phyloP scores from a whole-genome alignment of 1,140 invertebrate genomes.

The Aphidius gifuensis region DNA sequence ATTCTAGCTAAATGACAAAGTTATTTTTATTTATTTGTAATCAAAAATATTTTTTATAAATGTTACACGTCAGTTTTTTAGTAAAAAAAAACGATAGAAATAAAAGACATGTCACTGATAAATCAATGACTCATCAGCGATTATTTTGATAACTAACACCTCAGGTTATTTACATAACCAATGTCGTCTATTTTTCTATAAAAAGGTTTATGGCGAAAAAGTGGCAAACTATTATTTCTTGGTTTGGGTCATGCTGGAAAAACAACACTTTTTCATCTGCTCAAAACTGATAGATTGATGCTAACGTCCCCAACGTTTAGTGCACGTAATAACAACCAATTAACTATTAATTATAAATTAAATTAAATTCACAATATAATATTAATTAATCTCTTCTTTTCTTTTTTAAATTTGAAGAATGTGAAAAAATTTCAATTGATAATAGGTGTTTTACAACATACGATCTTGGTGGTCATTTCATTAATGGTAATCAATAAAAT shows the following conservation, averaged over 20 bases:
- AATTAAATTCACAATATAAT: no score
- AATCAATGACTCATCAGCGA: no score
- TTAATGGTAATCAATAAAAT: no score
- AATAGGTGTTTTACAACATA: no score
- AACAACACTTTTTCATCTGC: slow-evolving; percentile 97
- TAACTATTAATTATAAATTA: not conserved
- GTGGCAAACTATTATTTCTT: slow-evolving; percentile 95
- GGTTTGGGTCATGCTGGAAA: slow-evolving; percentile 99
- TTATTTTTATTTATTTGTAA: not conserved
- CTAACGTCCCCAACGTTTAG: slow-evolving; percentile 98
- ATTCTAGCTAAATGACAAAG: not conserved
- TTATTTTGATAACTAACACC: no score
- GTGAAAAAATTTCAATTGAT: no score
- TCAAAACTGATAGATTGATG: slow-evolving; percentile 99
- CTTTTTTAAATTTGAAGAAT: no score
- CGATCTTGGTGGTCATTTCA: no score
- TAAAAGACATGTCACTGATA: no score
- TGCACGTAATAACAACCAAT: slow-evolving; percentile 78
- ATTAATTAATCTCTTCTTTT: no score
- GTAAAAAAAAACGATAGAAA: no score
- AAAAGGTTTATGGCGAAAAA: slow-evolving; percentile 95
- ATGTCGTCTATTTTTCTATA: slow-evolving; percentile 23
- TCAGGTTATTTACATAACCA: slow-evolving; percentile 26
- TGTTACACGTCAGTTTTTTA: not conserved
- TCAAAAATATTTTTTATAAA: no score